A percentile compares a stretch with the other conserved stretches of the same genome.
These are phyloP conservation scores for Okamejei kenojei DNA, from an alignment of 2,797 vertebrate genomes.

Conservation along the genomic window DNA sequence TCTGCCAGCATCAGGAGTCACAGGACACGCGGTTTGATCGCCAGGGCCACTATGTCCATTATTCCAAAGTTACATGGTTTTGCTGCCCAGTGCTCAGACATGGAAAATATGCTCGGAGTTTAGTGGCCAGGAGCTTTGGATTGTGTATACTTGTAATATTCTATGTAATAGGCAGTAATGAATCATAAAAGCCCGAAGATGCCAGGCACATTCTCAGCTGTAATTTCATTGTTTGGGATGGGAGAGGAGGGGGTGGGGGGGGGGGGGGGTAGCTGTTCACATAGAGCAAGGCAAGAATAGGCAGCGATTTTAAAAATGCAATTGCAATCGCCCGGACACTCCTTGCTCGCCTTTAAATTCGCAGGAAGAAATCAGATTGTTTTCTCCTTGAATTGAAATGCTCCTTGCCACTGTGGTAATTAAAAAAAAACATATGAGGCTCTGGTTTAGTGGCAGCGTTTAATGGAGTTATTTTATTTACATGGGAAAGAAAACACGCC, in stretches of 20 bases:
- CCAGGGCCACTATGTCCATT: constrained; percentile 77
- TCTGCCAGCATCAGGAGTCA: constrained; percentile 76
- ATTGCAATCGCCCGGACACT: background rate
- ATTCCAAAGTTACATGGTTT: constrained; percentile 77
- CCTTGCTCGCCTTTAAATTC: background rate
- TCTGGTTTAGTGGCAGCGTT: background rate
- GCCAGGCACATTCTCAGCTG: constrained; percentile 74
- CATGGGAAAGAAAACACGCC: constrained; percentile 53
- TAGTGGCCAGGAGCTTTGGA: constrained; percentile 72
- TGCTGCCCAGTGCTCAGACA: constrained; percentile 75
- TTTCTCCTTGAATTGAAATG: background rate
- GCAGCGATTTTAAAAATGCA: constrained; percentile 55
- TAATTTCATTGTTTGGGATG: constrained; percentile 76
- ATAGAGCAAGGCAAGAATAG: constrained; percentile 53
- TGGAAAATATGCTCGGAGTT: constrained; percentile 72
- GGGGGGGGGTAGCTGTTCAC: constrained; percentile 59
- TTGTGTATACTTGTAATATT: constrained; percentile 77
- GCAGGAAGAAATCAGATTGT: constrained; percentile 16
- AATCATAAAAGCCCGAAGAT: constrained; percentile 74
- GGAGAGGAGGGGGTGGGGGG: constrained; percentile 43
- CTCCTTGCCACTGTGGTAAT: background rate
- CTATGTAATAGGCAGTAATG: constrained; percentile 82
- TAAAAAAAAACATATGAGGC: background rate
- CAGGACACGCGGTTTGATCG: constrained; percentile 75
- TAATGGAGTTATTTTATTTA: constrained; percentile 63